Percentiles rank a stretch among this genome's conserved stretches.
phyloP scores from a whole-genome alignment of 2,113 vertebrate genomes.

The Bubo bubo region DNA sequence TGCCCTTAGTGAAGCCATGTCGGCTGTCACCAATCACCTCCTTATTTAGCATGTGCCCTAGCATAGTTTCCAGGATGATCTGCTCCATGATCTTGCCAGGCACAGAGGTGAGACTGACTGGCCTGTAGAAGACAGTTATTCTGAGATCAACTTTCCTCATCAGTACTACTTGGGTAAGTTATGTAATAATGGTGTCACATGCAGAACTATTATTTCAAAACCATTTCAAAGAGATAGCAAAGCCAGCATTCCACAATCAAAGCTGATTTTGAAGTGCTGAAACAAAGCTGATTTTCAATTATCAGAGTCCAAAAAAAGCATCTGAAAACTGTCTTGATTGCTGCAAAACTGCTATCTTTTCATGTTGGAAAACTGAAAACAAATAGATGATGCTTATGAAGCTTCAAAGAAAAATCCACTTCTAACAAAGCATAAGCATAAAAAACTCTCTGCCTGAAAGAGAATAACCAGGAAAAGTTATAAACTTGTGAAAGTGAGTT shows the following conservation, averaged over 20 bases:
- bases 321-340: constrained; percentile 25
- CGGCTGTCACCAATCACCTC: too few species aligned
- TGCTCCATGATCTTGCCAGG: too few species aligned
- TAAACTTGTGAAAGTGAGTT: background rate
- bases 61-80: too few species aligned
- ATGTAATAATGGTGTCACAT: background rate
- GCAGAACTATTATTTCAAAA: constrained; percentile 30
- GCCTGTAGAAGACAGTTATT: background rate
- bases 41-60: too few species aligned
- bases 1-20: too few species aligned
- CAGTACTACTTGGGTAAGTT: background rate
- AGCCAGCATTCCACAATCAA: constrained; percentile 25
- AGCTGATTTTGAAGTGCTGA: constrained; percentile 60
- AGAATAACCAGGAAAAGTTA: background rate
- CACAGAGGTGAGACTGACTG: too few species aligned
- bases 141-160: background rate
- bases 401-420: constrained; percentile 28
- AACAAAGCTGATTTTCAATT: constrained; percentile 65
- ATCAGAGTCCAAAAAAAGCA: constrained; percentile 34
- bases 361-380: constrained; percentile 30
- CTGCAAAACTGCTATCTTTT: constrained; percentile 34
- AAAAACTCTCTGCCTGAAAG: background rate
- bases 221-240: background rate
- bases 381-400: constrained; percentile 40
- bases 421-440: constrained; percentile 11